These are phyloP conservation scores for Ascidia mentula DNA, from an alignment of 23 tunicate species.

Conservation along the genomic window DNA sequence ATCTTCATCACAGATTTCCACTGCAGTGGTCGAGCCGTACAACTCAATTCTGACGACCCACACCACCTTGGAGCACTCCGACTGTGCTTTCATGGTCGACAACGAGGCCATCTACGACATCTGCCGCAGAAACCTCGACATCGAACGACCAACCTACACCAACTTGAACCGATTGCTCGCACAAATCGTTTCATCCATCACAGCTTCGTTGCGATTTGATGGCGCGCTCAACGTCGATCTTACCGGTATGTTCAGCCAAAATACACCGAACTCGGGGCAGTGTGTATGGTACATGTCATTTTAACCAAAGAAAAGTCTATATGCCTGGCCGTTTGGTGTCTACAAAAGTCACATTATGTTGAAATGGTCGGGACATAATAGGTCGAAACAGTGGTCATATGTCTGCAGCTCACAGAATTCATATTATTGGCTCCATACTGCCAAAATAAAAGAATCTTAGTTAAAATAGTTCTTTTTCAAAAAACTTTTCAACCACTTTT, in stretches of 20 bases:
- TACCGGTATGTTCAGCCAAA: slow-evolving; percentile 7
- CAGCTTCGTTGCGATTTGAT: slow-evolving; percentile 93
- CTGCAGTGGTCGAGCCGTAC: slow-evolving; percentile 99
- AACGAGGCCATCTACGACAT: slow-evolving; percentile 99
- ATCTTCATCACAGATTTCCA: slow-evolving; percentile 62
- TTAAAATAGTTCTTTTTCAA: no score
- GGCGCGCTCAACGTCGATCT: slow-evolving; percentile 97
- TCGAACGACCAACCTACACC: slow-evolving; percentile 98
- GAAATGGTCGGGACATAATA: no score
- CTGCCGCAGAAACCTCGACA: slow-evolving; percentile 97
- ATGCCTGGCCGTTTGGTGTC: no score
- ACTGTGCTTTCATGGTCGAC: slow-evolving; percentile 99
- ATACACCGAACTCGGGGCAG: no score
- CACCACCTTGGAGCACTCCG: slow-evolving; percentile 98
- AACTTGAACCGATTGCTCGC: slow-evolving; percentile 91
- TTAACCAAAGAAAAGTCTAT: no score
- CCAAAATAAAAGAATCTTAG: no score
- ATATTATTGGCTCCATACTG: no score
- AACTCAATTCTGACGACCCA: slow-evolving; percentile 98
- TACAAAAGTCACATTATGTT: no score
- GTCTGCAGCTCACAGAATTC: no score
- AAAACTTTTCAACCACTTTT: neutral
- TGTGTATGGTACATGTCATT: no score
- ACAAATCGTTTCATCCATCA: slow-evolving; percentile 94
- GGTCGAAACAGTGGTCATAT: no score